Conservation (phyloP, 1,140 invertebrate genomes). For the Drosophila tani region DNA sequence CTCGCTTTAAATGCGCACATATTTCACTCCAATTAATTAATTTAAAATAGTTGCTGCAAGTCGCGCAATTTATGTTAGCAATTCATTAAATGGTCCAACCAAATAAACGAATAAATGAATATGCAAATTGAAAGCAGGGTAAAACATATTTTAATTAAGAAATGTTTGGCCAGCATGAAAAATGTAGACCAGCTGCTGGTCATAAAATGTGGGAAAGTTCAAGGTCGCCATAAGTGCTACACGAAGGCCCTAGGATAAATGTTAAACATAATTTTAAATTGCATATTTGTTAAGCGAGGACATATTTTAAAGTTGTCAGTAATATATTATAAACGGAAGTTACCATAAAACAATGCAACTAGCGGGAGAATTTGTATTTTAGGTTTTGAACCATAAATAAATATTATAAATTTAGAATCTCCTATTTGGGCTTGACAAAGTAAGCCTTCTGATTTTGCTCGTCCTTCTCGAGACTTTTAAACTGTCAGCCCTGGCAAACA, state of each 20-base stretch:
- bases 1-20: slow-evolving; percentile 38
- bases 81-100: slow-evolving; percentile 53
- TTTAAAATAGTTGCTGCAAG: slow-evolving; percentile 49
- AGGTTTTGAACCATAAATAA: too few relatives aligned
- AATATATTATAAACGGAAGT: not conserved
- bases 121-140: slow-evolving; percentile 32
- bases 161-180: slow-evolving; percentile 16
- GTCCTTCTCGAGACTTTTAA: not conserved
- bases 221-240: not conserved
- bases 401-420: not conserved
- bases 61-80: slow-evolving; percentile 49
- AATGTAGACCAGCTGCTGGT: not conserved
- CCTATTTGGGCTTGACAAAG: slow-evolving; percentile 13
- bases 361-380: not conserved
- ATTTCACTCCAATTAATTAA: slow-evolving; percentile 68
- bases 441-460: slow-evolving; percentile 12
- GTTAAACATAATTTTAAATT: not conserved
- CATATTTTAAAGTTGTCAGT: too few relatives aligned
- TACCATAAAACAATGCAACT: not conserved
- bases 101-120: slow-evolving; percentile 9
- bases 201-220: slow-evolving; percentile 12
- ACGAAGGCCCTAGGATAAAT: not conserved
- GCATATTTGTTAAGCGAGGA: not conserved
- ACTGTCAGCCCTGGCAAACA: slow-evolving; percentile 40
- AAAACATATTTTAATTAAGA: slow-evolving; percentile 52